phyloP scores from a whole-genome alignment of 2,888 invertebrate species.

The Parasteatoda lunata region DNA sequence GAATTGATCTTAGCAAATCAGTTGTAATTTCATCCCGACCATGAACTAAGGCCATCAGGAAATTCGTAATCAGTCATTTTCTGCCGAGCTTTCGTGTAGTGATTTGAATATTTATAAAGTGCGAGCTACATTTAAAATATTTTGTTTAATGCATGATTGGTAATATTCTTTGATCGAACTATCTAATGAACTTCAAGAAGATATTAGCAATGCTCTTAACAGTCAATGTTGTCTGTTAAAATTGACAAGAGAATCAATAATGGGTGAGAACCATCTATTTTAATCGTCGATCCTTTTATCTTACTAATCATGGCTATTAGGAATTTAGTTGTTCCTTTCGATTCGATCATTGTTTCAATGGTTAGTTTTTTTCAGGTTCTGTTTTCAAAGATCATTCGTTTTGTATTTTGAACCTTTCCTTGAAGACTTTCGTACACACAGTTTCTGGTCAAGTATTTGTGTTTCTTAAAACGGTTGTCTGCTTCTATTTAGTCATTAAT shows the following conservation, averaged over 20 bases:
- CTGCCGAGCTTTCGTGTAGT: neutral
- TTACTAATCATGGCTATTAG: neutral
- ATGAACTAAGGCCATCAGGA: neutral
- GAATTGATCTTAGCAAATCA: no score
- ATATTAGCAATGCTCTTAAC: neutral
- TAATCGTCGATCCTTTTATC: neutral
- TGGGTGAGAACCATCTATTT: neutral
- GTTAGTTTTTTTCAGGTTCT: neutral
- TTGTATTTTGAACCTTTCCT: neutral
- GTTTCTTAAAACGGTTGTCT: constrained; percentile 17
- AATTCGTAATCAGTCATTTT: neutral
- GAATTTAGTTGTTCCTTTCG: neutral
- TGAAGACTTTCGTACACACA: neutral
- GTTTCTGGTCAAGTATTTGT: constrained; percentile 2
- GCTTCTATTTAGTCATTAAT: constrained; percentile 59
- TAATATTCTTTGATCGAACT: neutral
- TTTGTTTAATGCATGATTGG: neutral
- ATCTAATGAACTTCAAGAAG: neutral
- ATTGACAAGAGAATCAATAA: neutral
- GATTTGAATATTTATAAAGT: neutral
- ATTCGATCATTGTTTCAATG: neutral
- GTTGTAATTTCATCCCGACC: no score
- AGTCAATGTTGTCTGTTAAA: neutral
- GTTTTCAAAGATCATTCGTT: neutral
- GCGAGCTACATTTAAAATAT: neutral